Percentiles rank a stretch among this genome's conserved stretches.
phyloP scores from a whole-genome alignment of 1,140 invertebrate genomes.

The Uloborus diversus region DNA sequence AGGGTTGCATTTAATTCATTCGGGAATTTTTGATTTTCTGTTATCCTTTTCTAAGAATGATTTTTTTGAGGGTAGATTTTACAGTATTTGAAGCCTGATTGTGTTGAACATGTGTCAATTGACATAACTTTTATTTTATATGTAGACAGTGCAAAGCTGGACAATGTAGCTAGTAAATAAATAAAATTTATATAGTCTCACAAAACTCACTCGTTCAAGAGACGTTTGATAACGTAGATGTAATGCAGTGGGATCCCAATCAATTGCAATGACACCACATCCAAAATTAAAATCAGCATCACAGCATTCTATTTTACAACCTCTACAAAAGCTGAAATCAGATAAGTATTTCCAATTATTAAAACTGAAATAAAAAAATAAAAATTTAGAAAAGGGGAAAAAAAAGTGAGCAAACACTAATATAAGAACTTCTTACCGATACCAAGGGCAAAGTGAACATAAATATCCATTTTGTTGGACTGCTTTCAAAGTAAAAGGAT shows the following conservation, averaged over 20 bases:
- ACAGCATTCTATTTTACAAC: constrained; percentile 78
- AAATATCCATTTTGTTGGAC: constrained; percentile 76
- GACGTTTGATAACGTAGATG: constrained; percentile 86
- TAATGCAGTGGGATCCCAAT: constrained; percentile 90
- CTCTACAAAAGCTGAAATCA: constrained; percentile 76
- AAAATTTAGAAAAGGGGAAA: background rate
- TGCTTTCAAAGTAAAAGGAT: constrained; percentile 83
- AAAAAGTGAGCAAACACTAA: background rate
- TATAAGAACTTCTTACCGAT: constrained; percentile 67
- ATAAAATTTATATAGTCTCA: too few species aligned
- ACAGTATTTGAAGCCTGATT: too few species aligned
- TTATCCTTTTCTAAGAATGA: too few species aligned
- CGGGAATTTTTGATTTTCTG: too few species aligned
- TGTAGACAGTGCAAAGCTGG: too few species aligned
- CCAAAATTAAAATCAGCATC: constrained; percentile 66
- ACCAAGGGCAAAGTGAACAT: constrained; percentile 86
- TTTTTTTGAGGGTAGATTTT: too few species aligned
- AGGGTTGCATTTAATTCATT: too few species aligned
- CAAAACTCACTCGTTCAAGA: constrained; percentile 74
- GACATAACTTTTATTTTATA: too few species aligned
- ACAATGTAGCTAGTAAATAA: too few species aligned
- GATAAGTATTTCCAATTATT: background rate
- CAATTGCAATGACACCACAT: constrained; percentile 74
- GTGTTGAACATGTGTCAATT: too few species aligned
- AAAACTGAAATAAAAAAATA: background rate